phyloP scores from a whole-genome alignment of 2,113 vertebrate genomes.

The Campylomormyrus tamandua region DNA sequence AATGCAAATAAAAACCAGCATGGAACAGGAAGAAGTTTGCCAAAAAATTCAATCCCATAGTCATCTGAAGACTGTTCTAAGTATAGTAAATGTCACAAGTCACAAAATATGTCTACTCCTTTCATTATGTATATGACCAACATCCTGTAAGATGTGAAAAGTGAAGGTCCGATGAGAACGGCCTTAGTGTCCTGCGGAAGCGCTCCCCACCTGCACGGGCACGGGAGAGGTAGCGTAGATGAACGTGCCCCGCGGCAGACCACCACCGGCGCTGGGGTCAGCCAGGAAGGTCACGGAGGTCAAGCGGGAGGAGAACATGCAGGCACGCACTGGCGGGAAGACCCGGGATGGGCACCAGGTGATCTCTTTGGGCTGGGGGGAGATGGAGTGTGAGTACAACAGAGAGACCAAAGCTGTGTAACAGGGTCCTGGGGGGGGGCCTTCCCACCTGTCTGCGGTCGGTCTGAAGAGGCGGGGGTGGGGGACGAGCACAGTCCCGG shows the following conservation, averaged over 20 bases:
- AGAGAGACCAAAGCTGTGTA: conserved; percentile 17
- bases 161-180: background rate
- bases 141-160: background rate
- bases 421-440: background rate
- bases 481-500: conserved; percentile 90
- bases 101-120: background rate
- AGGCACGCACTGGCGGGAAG: conserved; percentile 92
- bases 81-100: background rate
- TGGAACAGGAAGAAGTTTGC: background rate
- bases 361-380: conserved; percentile 81
- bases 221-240: conserved; percentile 91
- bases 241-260: conserved; percentile 88
- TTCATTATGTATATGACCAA: background rate
- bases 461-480: conserved; percentile 85
- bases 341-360: conserved; percentile 91
- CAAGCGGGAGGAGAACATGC: conserved; percentile 91
- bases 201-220: conserved; percentile 78
- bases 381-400: background rate
- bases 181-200: background rate
- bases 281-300: conserved; percentile 93
- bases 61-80: background rate
- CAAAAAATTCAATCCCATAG: background rate
- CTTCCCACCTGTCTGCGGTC: conserved; percentile 80
- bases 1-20: background rate
- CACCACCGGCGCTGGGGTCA: conserved; percentile 91